These are phyloP conservation scores for Noctua comes DNA, from an alignment of 2,888 invertebrate species.

Conservation along the genomic window DNA sequence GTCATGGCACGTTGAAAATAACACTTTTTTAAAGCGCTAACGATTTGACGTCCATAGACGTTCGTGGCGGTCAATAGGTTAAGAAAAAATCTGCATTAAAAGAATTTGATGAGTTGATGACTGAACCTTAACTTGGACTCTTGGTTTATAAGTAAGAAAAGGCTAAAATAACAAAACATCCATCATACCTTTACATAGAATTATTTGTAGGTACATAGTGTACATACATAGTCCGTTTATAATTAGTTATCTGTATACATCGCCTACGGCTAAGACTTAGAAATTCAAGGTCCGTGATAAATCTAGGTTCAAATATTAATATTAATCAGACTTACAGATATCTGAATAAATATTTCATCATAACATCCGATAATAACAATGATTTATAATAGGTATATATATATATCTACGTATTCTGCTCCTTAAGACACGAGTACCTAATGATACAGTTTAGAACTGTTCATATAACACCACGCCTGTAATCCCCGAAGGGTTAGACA, in stretches of 20 bases:
- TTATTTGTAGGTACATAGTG: background rate
- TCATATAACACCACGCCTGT: background rate
- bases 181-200: background rate
- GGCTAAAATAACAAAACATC: background rate
- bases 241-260: background rate
- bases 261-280: constrained; percentile 18
- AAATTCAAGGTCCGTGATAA: constrained; percentile 36
- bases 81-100: background rate
- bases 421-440: background rate
- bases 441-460: background rate
- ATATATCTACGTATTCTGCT: background rate
- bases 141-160: background rate
- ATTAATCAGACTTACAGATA: constrained; percentile 31
- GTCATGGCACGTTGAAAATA: no score
- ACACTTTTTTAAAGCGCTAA: no score
- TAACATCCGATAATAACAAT: constrained; percentile 21
- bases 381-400: background rate
- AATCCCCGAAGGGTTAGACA: background rate
- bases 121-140: background rate
- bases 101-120: background rate
- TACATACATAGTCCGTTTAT: background rate
- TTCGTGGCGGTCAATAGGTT: no score
- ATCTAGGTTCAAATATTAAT: constrained; percentile 52
- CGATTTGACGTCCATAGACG: no score
- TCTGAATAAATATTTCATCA: constrained; percentile 19